Percentiles rank a stretch among this genome's conserved stretches.
Evolutionary conservation across 1,140 invertebrate species (phyloP).

Genomic region (Drosophila ercepeae): DNA sequence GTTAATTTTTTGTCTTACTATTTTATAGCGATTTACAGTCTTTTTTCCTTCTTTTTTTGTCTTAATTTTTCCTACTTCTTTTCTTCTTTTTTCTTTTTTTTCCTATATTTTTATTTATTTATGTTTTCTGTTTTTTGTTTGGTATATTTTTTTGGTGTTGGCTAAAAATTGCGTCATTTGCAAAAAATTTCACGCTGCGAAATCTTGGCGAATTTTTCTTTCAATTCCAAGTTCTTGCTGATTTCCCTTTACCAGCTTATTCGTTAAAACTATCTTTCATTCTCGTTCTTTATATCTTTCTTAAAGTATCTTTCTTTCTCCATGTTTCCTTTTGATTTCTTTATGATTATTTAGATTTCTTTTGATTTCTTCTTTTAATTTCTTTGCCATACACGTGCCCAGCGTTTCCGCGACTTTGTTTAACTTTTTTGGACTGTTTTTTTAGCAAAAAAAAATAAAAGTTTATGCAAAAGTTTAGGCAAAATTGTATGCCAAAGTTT

Average conservation of each 20-base stretch:
- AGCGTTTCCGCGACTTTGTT: conserved; percentile 14
- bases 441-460: conserved; percentile 23
- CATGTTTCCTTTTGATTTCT: conserved; percentile 11
- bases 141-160: conserved; percentile 36
- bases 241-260: conserved; percentile 12
- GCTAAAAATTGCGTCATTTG: conserved; percentile 72
- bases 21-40: too few relatives aligned
- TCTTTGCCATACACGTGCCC: conserved; percentile 26
- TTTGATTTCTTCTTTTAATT: conserved; percentile 8
- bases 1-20: conserved; percentile 18
- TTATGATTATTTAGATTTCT: not conserved
- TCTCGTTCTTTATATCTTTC: too few relatives aligned
- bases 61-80: too few relatives aligned
- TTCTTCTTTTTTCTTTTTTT: conserved; percentile 19
- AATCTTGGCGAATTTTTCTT: conserved; percentile 29
- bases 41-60: conserved; percentile 30
- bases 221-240: conserved; percentile 9
- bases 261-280: conserved; percentile 16
- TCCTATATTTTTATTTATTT: conserved; percentile 31
- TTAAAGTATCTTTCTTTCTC: too few relatives aligned
- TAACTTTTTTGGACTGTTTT: too few relatives aligned
- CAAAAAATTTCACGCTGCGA: conserved; percentile 62
- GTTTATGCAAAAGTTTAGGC: too few relatives aligned
- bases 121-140: too few relatives aligned
- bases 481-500: too few relatives aligned